Base-by-base conservation (phyloP, 2,113 vertebrate genomes). In the Oncorhynchus tshawytscha region DNA sequence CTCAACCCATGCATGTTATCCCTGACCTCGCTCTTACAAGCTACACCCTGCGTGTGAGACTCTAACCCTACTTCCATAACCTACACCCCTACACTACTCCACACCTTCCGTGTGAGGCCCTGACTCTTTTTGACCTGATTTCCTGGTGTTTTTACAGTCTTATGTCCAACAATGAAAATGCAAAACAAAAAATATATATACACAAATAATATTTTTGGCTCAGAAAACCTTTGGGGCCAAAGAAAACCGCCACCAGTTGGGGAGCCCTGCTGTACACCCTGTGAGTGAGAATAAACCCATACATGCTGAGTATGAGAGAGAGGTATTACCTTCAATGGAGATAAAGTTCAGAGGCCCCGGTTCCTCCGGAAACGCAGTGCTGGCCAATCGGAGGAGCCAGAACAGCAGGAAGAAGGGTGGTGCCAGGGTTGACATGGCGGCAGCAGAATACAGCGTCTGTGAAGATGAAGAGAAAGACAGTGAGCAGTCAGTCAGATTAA, bases 301-400 rank as follows among this genome's bases (percentile, higher is more conserved):
- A 54, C 51, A 54, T 5, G 18, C 51, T 18, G 20, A 8, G 22
- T 4, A 7, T 48, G 45, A 70, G 34, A 70, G 74, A 78, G 72
- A 83, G 72, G 80, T 65, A n/a, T 48, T 92, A 94, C 93, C 93
- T 90, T 94, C 92, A 3, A 91, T 83, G 57, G 91, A 92, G 85
- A 93, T 92, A 80, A 90, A 88, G 88, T 92, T 93, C 72, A 94
- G 82, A 24, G 94, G 91, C 78, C 90, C 93, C 0, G 87, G 87
- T 60, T 94, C 93, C 80, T 94, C 94, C 0, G 93, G 94, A 87
- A 94, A 94, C 1, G 87, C 82, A 0, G 88, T 79, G 86, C 81
- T 74, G 48, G 85, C 86, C 59, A 83, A 72, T 75, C 70, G 91
- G 75, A 93, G 86, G 54, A 94, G 77, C 85, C 90, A 90, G 51